Percentiles rank a stretch among this genome's conserved stretches.
phyloP scores from a whole-genome alignment of 2,113 vertebrate genomes.

The Struthio camelus region DNA sequence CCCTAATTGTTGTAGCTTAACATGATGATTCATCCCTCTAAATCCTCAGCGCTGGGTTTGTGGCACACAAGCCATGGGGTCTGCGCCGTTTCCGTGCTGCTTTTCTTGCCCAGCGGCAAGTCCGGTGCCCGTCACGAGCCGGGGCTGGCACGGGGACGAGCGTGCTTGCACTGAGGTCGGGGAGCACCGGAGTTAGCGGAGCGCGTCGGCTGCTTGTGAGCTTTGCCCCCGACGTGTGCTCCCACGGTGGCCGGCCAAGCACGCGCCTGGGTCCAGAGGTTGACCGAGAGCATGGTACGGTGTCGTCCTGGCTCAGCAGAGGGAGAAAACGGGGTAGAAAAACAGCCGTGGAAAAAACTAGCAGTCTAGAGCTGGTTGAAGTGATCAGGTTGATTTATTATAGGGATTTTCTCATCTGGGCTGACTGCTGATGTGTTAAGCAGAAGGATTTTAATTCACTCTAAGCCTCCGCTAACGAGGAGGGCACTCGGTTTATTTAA shows the following conservation, averaged over 20 bases:
- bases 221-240: not conserved
- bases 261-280: not conserved
- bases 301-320: not conserved
- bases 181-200: not conserved
- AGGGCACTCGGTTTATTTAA: not conserved
- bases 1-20: not conserved
- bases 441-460: slow-evolving; percentile 19
- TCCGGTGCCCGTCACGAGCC: not conserved
- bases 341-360: not conserved
- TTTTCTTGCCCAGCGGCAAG: not conserved
- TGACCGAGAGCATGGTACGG: accelerated
- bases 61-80: not conserved
- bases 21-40: not conserved
- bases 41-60: not conserved
- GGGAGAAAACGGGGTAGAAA: not conserved
- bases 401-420: not conserved
- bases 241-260: not conserved
- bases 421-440: slow-evolving; percentile 11
- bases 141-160: too few species aligned
- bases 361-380: not conserved
- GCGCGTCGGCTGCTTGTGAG: not conserved
- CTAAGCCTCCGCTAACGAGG: not conserved
- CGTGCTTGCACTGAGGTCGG: not conserved
- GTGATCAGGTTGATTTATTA: not conserved
- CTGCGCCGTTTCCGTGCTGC: not conserved